A percentile compares a stretch with the other conserved stretches of the same genome.
Conservation (phyloP, 2,888 invertebrate genomes). For the Hydroisotoma schaefferi region DNA sequence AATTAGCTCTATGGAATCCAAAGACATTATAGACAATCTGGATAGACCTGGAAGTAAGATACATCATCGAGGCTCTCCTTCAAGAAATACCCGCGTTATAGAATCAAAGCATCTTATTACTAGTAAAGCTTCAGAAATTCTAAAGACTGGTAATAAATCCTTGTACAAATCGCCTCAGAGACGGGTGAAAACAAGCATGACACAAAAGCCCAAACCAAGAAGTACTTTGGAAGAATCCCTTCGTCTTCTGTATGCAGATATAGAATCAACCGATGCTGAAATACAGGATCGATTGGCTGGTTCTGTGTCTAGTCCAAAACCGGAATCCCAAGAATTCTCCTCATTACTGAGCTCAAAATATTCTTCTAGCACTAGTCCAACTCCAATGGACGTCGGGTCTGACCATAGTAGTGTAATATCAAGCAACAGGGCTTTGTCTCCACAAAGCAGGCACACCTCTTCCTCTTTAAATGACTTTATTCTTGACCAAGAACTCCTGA, state of each 20-base stretch:
- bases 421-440: conserved; percentile 37
- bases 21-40: conserved; percentile 38
- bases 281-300: not conserved
- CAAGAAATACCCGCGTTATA: not conserved
- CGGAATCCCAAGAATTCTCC: not conserved
- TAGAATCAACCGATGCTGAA: conserved; percentile 25
- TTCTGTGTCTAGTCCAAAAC: not conserved
- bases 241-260: conserved; percentile 43
- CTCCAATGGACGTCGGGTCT: conserved; percentile 35
- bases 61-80: conserved; percentile 10
- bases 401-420: conserved; percentile 33
- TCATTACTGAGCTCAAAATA: conserved; percentile 20
- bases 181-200: conserved; percentile 26
- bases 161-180: conserved; percentile 29
- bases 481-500: conserved; percentile 34
- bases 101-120: conserved; percentile 8
- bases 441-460: conserved; percentile 37
- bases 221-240: conserved; percentile 46
- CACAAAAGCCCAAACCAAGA: conserved; percentile 31
- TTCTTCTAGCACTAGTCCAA: conserved; percentile 25
- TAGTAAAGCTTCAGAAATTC: conserved; percentile 12
- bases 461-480: conserved; percentile 36
- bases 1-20: conserved; percentile 66
- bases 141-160: conserved; percentile 12
- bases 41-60: conserved; percentile 29